Conservation (phyloP, 2,888 invertebrate genomes). For the Andrena camellia region DNA sequence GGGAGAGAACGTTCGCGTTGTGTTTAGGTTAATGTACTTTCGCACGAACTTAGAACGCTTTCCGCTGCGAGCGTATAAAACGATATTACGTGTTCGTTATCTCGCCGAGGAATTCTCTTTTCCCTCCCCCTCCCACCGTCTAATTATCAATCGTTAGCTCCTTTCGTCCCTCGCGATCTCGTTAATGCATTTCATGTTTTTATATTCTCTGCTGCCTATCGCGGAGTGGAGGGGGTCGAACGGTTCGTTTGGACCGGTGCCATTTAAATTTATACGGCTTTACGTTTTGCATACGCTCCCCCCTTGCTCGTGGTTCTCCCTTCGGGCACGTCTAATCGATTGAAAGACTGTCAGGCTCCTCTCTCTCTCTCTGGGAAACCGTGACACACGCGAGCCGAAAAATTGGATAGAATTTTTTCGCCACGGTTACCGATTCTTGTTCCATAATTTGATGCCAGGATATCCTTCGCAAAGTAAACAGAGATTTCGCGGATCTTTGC, state of each 20-base stretch:
- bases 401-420: conserved; percentile 26
- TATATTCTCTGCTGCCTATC: neutral
- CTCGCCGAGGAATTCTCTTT: neutral
- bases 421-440: neutral
- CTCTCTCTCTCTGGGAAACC: conserved; percentile 15
- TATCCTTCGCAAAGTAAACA: neutral
- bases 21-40: conserved; percentile 57
- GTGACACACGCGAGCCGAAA: conserved; percentile 51
- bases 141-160: conserved; percentile 25
- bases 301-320: conserved; percentile 50
- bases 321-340: conserved; percentile 63
- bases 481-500: neutral
- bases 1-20: conserved; percentile 42
- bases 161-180: neutral
- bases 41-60: conserved; percentile 46
- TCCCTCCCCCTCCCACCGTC: neutral
- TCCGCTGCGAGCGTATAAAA: conserved; percentile 7
- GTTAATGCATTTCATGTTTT: conserved; percentile 1
- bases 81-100: conserved; percentile 22
- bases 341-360: conserved; percentile 63
- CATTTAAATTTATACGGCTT: conserved; percentile 62
- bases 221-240: neutral
- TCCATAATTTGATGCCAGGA: neutral
- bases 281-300: conserved; percentile 59
- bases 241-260: conserved; percentile 54